These are phyloP conservation scores for Salvelinus namaycush DNA, from an alignment of 2,113 vertebrate genomes.

Conservation along the genomic window DNA sequence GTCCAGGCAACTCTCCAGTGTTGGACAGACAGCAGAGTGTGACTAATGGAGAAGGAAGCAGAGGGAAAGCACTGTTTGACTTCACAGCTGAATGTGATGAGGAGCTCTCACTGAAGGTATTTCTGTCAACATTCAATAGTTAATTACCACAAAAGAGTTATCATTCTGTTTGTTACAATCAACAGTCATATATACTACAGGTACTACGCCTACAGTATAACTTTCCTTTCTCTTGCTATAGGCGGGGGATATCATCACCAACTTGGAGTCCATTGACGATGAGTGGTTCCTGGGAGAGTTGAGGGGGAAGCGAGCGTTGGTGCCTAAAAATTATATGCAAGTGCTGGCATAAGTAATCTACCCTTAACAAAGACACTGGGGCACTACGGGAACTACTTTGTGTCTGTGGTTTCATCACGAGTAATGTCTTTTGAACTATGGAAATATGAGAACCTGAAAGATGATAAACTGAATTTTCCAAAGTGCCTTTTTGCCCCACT, in stretches of 20 bases:
- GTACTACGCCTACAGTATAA: neutral
- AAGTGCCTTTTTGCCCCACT: conserved; percentile 16
- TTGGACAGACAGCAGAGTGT: conserved; percentile 23
- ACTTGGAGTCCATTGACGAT: conserved; percentile 80
- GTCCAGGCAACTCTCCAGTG: conserved; percentile 29
- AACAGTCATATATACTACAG: no score
- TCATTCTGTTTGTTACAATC: no score
- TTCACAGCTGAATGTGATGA: conserved; percentile 85
- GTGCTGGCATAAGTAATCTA: conserved; percentile 59
- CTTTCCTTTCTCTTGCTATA: conserved; percentile 52
- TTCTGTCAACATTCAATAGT: neutral
- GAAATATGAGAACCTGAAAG: neutral
- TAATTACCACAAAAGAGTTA: no score
- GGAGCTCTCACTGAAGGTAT: conserved; percentile 88
- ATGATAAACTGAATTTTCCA: neutral
- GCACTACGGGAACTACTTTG: neutral
- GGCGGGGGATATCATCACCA: conserved; percentile 83
- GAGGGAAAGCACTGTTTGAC: conserved; percentile 82
- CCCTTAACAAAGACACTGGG: neutral
- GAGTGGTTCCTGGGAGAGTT: conserved; percentile 90
- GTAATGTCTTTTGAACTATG: neutral
- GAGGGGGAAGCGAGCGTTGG: conserved; percentile 81
- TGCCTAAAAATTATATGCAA: conserved; percentile 87
- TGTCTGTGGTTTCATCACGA: neutral
- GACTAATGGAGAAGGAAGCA: conserved; percentile 55